Evolutionary conservation across 2,113 vertebrate genomes (phyloP).

Genomic region (Gila orcuttii): DNA sequence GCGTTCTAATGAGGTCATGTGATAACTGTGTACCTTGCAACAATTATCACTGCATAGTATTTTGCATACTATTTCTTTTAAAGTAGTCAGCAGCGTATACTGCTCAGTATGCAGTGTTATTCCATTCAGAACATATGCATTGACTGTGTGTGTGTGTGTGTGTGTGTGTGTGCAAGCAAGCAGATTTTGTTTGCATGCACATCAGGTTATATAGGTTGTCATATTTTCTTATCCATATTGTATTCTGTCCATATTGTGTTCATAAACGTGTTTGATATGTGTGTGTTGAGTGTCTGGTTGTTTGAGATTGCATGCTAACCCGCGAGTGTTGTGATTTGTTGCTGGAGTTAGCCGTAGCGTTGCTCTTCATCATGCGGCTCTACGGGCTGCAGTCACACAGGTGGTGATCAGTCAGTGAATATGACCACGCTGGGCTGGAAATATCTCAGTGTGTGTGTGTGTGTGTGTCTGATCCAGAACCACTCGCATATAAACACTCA

Average conservation of each 20-base stretch:
- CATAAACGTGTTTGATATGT: neutral
- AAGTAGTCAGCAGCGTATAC: neutral
- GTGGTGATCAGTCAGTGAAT: slow-evolving; percentile 54
- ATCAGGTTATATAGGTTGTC: neutral
- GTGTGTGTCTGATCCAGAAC: neutral
- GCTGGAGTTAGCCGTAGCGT: slow-evolving; percentile 46
- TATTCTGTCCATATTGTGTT: neutral
- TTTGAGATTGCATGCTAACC: slow-evolving; percentile 18
- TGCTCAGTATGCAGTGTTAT: neutral
- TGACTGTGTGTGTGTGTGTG: neutral
- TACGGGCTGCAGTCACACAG: slow-evolving; percentile 47
- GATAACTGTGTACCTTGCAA: neutral
- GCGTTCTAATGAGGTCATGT: neutral
- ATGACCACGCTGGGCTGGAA: slow-evolving; percentile 34
- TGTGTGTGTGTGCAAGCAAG: neutral
- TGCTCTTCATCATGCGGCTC: slow-evolving; percentile 49
- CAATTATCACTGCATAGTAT: neutral
- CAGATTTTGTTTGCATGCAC: neutral
- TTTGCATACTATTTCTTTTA: neutral
- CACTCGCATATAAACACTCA: neutral
- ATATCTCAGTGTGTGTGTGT: neutral
- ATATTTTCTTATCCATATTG: neutral
- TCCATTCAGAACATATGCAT: neutral
- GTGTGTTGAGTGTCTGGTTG: neutral
- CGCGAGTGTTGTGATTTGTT: slow-evolving; percentile 49